Evolutionary conservation across 1,140 invertebrate species (phyloP), one percentile per base, ranked within the genome.

Genomic region (Centruroides sculpturatus): DNA sequence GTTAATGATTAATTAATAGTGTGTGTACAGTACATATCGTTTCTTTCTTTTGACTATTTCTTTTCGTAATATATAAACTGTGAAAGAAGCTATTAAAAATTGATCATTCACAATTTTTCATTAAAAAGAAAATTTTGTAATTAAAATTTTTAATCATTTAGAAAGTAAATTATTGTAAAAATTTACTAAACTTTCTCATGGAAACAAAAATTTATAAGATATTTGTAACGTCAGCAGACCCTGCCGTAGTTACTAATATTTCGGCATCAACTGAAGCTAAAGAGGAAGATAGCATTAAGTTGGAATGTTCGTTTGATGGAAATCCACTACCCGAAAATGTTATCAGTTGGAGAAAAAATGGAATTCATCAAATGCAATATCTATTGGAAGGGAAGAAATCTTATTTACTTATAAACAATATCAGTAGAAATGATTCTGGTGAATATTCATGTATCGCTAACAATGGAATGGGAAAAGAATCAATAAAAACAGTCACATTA

Each of bases 401-500:
- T 36, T 86, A 84, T 66, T 77, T 98, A 8, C 81, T 83, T 49
- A 83, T 98, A 57, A 79, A 81, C 49, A 76, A 83, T 68, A 83
- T 89, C 0, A 82, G 80, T 41, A 82, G 85, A 64, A 83, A 87
- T 70, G 90, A 93, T 73, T 85, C 85, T 58, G 90, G 90, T 9
- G 81, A 89, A 53, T 96, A 96, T 72, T 93, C 89, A 84, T 97
- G 92, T 76, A 86, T 92, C 64, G 92, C 92, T 35, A 83, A 82
- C 64, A 97, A 96, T 74, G 73, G 87, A 55, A 85, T 41, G 41
- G 41, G 41, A 8, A 41, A 41, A 41, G 41, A 41, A 41, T 41
- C 41, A 6, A 8, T 41, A 41, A 41, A 41, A 41, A 41, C 41
- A 8, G 8, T 8, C 5, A 41, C 41, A 41, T 5, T 41, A 6